These are phyloP conservation scores for Chrysodeixis includens DNA, from an alignment of 2,888 invertebrate genomes.

Conservation along the genomic window DNA sequence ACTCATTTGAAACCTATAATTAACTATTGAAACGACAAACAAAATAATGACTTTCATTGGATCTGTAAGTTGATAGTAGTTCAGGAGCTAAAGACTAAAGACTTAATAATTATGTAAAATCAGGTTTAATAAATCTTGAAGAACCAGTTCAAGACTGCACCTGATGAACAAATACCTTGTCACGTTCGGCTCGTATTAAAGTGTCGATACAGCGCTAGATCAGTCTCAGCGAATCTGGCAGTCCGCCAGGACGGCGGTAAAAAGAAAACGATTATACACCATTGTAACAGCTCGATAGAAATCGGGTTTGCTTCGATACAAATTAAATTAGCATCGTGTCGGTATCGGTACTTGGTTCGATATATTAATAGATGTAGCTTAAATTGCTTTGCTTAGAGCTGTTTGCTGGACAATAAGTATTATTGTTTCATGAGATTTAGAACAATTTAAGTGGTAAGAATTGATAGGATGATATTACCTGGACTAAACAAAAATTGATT, in stretches of 20 bases:
- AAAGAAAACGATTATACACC: constrained; percentile 3
- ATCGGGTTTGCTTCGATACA: constrained; percentile 3
- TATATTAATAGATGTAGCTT: not conserved
- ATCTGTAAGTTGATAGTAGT: constrained; percentile 1
- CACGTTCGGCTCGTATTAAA: not conserved
- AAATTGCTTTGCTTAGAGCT: no score
- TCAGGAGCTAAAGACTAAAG: not conserved
- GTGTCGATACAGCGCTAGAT: constrained; percentile 3
- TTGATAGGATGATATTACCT: no score
- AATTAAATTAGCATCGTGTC: constrained; percentile 5
- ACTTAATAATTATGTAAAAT: not conserved
- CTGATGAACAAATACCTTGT: constrained; percentile 3
- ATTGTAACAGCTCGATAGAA: constrained; percentile 5
- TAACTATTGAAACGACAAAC: not conserved
- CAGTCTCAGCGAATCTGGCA: constrained; percentile 1
- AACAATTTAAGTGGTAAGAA: not conserved
- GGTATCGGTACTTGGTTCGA: not conserved
- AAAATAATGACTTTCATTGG: not conserved
- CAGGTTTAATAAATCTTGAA: not conserved
- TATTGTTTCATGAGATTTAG: not conserved
- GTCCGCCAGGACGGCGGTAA: not conserved
- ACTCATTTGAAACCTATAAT: not conserved
- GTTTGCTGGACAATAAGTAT: not conserved
- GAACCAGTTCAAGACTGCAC: not conserved
- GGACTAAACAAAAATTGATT: no score